Percentiles rank a stretch among this genome's conserved stretches.
Conservation (phyloP, 2,797 vertebrate species). For the Cossypha caffra region DNA sequence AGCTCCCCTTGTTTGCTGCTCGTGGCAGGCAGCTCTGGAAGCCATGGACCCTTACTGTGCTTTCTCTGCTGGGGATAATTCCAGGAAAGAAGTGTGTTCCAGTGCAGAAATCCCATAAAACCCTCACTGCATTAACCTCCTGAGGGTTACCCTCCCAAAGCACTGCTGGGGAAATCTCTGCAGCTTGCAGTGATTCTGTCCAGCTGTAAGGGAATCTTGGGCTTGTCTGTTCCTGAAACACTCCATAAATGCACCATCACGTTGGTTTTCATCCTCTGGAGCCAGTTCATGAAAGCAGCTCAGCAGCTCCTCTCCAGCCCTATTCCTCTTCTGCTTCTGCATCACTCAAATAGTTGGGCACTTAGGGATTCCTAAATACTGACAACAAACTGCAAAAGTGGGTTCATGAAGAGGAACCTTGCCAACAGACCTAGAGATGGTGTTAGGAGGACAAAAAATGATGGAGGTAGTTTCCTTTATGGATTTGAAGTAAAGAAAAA, state of each 20-base stretch:
- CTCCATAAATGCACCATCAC: background rate
- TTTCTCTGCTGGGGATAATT: background rate
- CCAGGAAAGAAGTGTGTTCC: background rate
- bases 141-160: background rate
- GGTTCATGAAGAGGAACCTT: background rate
- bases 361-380: background rate
- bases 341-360: background rate
- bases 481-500: background rate
- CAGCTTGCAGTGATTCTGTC: background rate
- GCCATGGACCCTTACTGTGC: background rate
- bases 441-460: background rate
- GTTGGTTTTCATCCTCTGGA: background rate
- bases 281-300: background rate
- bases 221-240: background rate
- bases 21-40: background rate
- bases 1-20: background rate
- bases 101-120: slow-evolving; percentile 2
- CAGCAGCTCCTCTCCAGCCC: background rate
- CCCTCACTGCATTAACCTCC: background rate
- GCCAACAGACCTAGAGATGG: background rate
- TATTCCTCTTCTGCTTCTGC: background rate
- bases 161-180: background rate
- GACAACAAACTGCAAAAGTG: background rate
- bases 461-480: background rate
- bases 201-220: background rate